Evolutionary conservation across 1,140 invertebrate genomes (phyloP).

Genomic region (Episyrphus balteatus): DNA sequence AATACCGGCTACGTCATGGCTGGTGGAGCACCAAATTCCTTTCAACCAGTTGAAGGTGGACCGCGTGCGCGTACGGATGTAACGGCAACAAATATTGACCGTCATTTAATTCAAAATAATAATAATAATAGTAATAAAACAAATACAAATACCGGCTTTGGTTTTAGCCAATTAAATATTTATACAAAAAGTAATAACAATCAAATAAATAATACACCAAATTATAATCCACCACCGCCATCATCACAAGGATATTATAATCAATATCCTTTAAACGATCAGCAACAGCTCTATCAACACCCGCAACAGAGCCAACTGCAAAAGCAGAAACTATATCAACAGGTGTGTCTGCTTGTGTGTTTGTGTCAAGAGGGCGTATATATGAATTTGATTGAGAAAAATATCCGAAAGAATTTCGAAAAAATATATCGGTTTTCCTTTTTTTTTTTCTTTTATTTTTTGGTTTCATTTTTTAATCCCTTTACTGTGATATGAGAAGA

Average conservation of each 20-base stretch:
- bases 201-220: slow-evolving; percentile 12
- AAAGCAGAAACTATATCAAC: slow-evolving; percentile 19
- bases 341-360: slow-evolving; percentile 20
- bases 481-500: neutral
- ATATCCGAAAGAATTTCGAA: neutral
- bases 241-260: slow-evolving; percentile 12
- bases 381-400: slow-evolving; percentile 2
- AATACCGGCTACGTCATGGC: slow-evolving; percentile 19
- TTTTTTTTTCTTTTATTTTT: slow-evolving; percentile 16
- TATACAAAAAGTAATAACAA: slow-evolving; percentile 8
- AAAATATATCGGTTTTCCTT: slow-evolving; percentile 11
- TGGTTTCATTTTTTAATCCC: slow-evolving; percentile 15
- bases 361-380: slow-evolving; percentile 3
- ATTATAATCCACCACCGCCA: slow-evolving; percentile 4
- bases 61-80: slow-evolving; percentile 18
- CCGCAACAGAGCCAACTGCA: slow-evolving; percentile 11
- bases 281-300: slow-evolving; percentile 3
- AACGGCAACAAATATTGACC: neutral
- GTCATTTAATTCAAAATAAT: neutral
- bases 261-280: slow-evolving; percentile 24
- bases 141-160: slow-evolving; percentile 9
- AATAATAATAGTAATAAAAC: neutral
- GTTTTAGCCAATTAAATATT: slow-evolving; percentile 23
- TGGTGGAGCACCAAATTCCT: slow-evolving; percentile 7
- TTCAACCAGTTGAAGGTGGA: slow-evolving; percentile 27